These are phyloP conservation scores for Larimichthys crocea DNA, from an alignment of 2,113 vertebrate species.

Conservation along the genomic window DNA sequence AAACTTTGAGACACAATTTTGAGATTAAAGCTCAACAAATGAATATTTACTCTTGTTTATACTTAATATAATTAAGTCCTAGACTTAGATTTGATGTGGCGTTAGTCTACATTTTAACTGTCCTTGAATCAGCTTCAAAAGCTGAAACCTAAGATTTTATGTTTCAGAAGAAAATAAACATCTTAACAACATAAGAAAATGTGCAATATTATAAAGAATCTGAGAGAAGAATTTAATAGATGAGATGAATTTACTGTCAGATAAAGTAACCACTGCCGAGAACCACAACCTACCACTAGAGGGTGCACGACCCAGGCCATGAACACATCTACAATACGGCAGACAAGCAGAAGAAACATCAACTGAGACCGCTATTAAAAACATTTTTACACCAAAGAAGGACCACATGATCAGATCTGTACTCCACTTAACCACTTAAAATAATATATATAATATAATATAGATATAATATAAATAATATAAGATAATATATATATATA, in stretches of 20 bases:
- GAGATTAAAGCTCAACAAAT: no score
- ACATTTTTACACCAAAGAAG: background rate
- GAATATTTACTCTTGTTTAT: background rate
- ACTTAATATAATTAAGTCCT: background rate
- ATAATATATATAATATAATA: background rate
- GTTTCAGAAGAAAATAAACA: background rate
- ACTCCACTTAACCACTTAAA: background rate
- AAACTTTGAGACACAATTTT: background rate
- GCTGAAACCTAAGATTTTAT: background rate
- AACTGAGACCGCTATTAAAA: background rate
- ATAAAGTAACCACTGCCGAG: background rate
- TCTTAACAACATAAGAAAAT: background rate
- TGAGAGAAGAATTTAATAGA: background rate
- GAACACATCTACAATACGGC: no score
- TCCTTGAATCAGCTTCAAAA: background rate
- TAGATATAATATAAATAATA: background rate
- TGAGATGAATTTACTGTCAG: background rate
- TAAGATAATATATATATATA: no score
- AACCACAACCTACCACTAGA: constrained; percentile 56
- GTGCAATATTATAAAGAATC: background rate
- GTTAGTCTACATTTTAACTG: background rate
- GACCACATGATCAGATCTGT: background rate
- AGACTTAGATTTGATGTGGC: background rate
- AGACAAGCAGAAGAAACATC: background rate
- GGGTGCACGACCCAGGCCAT: constrained; percentile 15